phyloP scores from a whole-genome alignment of 2,888 invertebrate genomes.

The Hofmannophila pseudospretella region DNA sequence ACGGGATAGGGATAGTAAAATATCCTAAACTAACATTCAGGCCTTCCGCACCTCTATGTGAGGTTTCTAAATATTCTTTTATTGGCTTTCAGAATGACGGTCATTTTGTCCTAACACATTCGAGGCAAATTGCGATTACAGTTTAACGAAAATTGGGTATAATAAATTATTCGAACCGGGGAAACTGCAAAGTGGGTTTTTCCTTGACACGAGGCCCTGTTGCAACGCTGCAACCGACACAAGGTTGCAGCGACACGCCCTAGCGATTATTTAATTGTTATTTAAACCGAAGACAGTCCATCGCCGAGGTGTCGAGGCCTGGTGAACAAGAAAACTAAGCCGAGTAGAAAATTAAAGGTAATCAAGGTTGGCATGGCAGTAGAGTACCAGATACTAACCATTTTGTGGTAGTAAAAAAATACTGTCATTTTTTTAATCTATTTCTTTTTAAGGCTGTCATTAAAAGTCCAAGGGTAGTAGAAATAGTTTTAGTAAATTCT shows the following conservation, averaged over 20 bases:
- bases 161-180: slow-evolving; percentile 55
- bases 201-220: slow-evolving; percentile 75
- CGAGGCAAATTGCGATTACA: background rate
- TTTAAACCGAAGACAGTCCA: slow-evolving; percentile 60
- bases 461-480: no score
- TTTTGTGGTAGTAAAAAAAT: no score
- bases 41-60: background rate
- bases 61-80: no score
- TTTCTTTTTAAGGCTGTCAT: no score
- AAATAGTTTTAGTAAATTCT: no score
- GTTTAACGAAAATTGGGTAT: background rate
- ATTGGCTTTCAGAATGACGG: background rate
- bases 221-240: slow-evolving; percentile 71
- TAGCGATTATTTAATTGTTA: slow-evolving; percentile 74
- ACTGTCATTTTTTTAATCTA: no score
- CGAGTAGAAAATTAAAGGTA: slow-evolving; percentile 22
- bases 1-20: background rate
- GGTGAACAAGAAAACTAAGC: slow-evolving; percentile 29
- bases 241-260: slow-evolving; percentile 74
- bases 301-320: slow-evolving; percentile 32
- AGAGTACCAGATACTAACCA: no score
- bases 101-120: background rate
- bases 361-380: slow-evolving; percentile 19
- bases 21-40: background rate
- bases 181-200: slow-evolving; percentile 73